Evolutionary conservation across 2,797 vertebrate species (phyloP), one percentile per base, ranked within the genome.

Genomic region (Petrocephalus sullivani): DNA sequence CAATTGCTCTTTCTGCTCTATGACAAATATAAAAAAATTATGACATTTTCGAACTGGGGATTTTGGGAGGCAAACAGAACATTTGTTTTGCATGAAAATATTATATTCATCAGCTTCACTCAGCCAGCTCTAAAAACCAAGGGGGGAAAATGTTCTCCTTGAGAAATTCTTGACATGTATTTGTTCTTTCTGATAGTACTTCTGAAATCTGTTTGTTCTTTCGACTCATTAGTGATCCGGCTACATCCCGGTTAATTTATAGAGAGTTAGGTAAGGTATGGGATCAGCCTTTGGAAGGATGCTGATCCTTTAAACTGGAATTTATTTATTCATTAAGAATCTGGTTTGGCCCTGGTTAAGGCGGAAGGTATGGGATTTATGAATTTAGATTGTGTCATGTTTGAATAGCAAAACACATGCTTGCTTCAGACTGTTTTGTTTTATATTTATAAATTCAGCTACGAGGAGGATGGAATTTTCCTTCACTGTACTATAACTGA

Each of bases 401-500:
- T 82, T 78, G 54, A 71, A 67, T 75, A 37, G n/a, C n/a, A 83
- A 51, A 75, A 85, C n/a, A 37, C 49, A 51, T 7, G 75, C 33
- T 28, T 21, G 83, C 75, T 33, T 85, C 33, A 3, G 41, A 58
- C 57, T 28, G 41, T 54, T 5, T 53, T 9, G 41, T 37, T 88
- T 67, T 33, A 23, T 88, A 88, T 85, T 85, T 67, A 88, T 16
- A 41, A 16, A 67, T 83, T 71, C 82, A 41, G 87, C 14, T 85
- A 64, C 51, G 64, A 71, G 41, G 87, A 8, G 28, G 53, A 54
- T 56, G 23, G 23, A 49, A 33, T 61, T 67, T 86, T 84, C 28
- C 46, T 67, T 19, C 14, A 51, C 14, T 53, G 19, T 33, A 82
- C 21, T 6, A 67, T 64, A 56, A 67, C 57, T 61, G 87, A 49